A percentile compares a stretch with the other conserved stretches of the same genome.
phyloP scores from a whole-genome alignment of 2,113 vertebrate species.

The Hystrix brachyura region DNA sequence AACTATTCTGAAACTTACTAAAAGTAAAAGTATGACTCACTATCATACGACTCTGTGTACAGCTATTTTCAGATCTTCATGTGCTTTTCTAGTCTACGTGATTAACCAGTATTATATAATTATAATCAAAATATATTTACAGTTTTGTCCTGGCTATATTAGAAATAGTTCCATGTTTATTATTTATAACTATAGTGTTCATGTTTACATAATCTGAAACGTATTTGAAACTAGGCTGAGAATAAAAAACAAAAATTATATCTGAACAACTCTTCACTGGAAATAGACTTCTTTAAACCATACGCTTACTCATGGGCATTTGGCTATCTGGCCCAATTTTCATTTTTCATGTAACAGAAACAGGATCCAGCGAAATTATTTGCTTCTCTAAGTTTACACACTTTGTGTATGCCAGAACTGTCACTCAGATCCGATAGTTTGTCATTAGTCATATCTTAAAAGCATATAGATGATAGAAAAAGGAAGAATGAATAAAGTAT shows the following conservation, averaged over 20 bases:
- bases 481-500: neutral
- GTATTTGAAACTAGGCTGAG: neutral
- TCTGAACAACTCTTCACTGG: neutral
- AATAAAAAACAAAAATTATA: constrained; percentile 22
- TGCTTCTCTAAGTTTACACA: neutral
- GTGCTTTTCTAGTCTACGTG: neutral
- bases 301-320: neutral
- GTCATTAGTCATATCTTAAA: neutral
- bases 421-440: neutral
- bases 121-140: neutral
- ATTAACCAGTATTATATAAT: constrained; percentile 24
- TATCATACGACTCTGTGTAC: neutral
- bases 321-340: neutral
- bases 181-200: neutral
- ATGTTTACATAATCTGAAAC: neutral
- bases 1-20: constrained; percentile 43
- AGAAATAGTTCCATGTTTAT: neutral
- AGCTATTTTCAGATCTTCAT: neutral
- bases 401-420: neutral
- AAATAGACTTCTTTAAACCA: neutral
- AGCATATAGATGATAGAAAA: neutral
- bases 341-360: neutral
- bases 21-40: constrained; percentile 5
- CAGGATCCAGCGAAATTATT: neutral
- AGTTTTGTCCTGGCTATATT: constrained; percentile 4